Base-by-base conservation (phyloP, 2,113 vertebrate species). In the Thalassoma bifasciatum region DNA sequence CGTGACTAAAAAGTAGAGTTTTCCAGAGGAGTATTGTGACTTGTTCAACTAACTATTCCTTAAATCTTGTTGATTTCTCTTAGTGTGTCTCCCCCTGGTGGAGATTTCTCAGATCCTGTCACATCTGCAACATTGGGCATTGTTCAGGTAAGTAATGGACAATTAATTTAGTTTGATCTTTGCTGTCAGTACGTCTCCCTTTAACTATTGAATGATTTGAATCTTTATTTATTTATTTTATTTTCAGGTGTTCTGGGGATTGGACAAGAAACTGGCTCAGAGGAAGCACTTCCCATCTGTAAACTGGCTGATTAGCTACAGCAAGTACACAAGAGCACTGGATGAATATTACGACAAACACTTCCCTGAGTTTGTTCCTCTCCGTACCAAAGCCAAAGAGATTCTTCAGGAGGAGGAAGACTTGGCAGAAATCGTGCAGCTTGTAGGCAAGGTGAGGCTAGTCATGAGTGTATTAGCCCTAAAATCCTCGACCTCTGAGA, bases 221-320 rank as follows among this genome's bases (percentile, higher is more conserved):
- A 10, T 42, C 40, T 14, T 42, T 30, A 4, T 30, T 30, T 6
- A 16, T 42, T 17, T 17, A n/a, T 17, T 44, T 44, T 53, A 1
- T 22, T 23, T 59, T 30, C 60, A 99, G 97, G 98, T 99, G 42
- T 99, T 99, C 89, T 99, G 97, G 98, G 98, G 98, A 58, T 91
- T 99, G 88, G 98, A 99, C 93, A 99, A 99, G 92, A 99, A 99
- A 87, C 90, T 99, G 88, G 98, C 98, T 30, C 97, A 99, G 79
- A 95, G 98, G 61, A 99, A 99, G 83, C 98, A 99, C 85, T 99
- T 99, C 89, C 98, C 98, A 0, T 99, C 98, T 23, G 98, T 99
- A 14, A 99, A 99, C 85, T 99, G 98, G 97, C 93, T 99, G 50
- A 99, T 99, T 88, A 99, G 98, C 87, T 99, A 99, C 93, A 99